Evolutionary conservation across 2,113 vertebrate genomes (phyloP).

Genomic region (Eptesicus fuscus): DNA sequence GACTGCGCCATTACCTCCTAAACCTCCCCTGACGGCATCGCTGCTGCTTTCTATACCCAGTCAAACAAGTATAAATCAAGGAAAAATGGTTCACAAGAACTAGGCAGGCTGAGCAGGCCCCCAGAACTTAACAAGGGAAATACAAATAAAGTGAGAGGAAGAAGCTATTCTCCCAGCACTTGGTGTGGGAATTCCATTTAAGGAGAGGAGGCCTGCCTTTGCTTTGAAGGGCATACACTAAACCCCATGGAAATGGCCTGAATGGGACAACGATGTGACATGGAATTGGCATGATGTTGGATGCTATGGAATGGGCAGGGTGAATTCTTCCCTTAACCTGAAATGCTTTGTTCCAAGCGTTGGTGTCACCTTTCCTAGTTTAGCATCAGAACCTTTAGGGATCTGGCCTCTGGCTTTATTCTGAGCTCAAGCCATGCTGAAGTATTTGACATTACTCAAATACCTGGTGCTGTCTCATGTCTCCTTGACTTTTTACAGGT

Average conservation of each 20-base stretch:
- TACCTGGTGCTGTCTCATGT: neutral
- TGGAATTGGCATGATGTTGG: accelerated
- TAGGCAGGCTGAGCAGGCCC: neutral
- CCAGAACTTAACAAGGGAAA: neutral
- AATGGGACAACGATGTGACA: neutral
- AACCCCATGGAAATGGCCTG: neutral
- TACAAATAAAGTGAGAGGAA: neutral
- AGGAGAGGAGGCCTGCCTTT: neutral
- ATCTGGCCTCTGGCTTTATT: neutral
- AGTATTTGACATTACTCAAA: neutral
- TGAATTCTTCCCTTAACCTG: neutral
- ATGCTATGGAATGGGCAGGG: neutral
- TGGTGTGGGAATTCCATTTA: neutral
- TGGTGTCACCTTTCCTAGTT: neutral
- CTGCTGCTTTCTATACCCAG: neutral
- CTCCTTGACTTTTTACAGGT: neutral
- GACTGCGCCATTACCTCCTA: neutral
- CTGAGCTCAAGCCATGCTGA: neutral
- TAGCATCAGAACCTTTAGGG: neutral
- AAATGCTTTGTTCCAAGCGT: neutral
- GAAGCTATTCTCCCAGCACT: neutral
- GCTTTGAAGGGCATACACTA: neutral
- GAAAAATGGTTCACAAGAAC: neutral
- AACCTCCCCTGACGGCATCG: neutral
- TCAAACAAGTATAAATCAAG: neutral